Evolutionary conservation across 2,113 vertebrate species (phyloP).

Genomic region (Grus americana): DNA sequence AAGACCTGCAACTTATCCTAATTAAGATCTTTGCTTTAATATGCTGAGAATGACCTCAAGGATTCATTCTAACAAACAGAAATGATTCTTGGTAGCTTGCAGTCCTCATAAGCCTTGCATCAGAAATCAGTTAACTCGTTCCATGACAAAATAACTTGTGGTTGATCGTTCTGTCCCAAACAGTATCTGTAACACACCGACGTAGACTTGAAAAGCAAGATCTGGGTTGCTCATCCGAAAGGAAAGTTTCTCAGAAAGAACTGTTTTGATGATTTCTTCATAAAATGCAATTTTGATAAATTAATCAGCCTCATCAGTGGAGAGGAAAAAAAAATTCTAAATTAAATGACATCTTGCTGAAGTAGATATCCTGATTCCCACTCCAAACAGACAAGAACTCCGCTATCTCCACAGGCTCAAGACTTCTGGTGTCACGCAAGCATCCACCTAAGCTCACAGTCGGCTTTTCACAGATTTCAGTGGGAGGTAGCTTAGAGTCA

Average conservation of each 20-base stretch:
- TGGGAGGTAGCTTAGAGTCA: neutral
- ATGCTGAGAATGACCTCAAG: slow-evolving; percentile 66
- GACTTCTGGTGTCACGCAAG: neutral
- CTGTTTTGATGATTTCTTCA: neutral
- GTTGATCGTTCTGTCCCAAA: neutral
- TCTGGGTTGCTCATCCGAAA: neutral
- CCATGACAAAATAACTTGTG: neutral
- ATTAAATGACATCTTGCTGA: neutral
- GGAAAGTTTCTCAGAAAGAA: neutral
- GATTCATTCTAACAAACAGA: slow-evolving; percentile 62
- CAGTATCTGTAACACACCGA: neutral
- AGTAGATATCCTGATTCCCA: neutral
- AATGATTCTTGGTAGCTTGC: neutral
- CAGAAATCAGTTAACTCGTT: neutral
- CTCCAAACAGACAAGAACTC: neutral
- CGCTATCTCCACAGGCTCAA: neutral
- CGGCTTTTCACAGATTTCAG: neutral
- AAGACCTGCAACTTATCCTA: slow-evolving; percentile 76
- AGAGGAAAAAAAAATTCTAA: neutral
- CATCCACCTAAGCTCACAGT: fast-evolving
- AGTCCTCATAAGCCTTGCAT: neutral
- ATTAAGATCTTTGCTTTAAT: slow-evolving; percentile 78
- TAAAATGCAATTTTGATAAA: neutral
- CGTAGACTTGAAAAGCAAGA: neutral
- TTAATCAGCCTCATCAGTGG: neutral